These are phyloP conservation scores for Synergus japonicus DNA, from an alignment of 2,888 invertebrate genomes.

Conservation along the genomic window DNA sequence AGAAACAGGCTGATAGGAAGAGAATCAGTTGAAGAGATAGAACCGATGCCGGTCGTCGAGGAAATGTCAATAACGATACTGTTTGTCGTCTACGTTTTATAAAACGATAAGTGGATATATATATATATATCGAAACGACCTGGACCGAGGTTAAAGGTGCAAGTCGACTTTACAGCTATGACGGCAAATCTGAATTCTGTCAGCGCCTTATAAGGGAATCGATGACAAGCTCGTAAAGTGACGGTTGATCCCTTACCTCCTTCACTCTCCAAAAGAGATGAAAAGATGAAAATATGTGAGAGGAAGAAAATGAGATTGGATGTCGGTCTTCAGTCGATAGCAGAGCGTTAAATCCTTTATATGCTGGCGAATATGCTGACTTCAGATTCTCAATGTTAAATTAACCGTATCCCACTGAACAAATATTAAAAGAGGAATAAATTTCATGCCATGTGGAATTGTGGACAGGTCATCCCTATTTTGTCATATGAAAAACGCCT, in stretches of 20 bases:
- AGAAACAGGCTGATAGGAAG: neutral
- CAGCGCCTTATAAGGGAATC: slow-evolving; percentile 1
- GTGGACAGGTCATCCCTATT: neutral
- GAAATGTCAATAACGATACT: slow-evolving; percentile 30
- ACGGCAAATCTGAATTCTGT: slow-evolving; percentile 14
- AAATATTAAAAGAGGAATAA: neutral
- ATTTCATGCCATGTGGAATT: neutral
- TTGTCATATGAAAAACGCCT: neutral
- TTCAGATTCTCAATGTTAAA: neutral
- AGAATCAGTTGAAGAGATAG: neutral
- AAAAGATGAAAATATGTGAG: neutral
- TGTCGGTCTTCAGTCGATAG: slow-evolving; percentile 1
- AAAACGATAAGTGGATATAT: slow-evolving; percentile 7
- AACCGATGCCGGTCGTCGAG: neutral
- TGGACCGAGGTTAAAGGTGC: neutral
- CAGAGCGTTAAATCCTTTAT: neutral
- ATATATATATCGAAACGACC: slow-evolving; percentile 1
- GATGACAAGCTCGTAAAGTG: slow-evolving; percentile 20
- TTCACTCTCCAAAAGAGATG: neutral
- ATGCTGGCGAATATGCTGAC: neutral
- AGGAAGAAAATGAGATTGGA: neutral
- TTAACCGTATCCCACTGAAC: neutral
- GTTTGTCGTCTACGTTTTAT: neutral
- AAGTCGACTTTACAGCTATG: neutral
- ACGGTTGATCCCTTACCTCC: slow-evolving; percentile 5